Evolutionary conservation across 1,140 invertebrate genomes (phyloP), one percentile per base, ranked within the genome.

Genomic region (Apis laboriosa): DNA sequence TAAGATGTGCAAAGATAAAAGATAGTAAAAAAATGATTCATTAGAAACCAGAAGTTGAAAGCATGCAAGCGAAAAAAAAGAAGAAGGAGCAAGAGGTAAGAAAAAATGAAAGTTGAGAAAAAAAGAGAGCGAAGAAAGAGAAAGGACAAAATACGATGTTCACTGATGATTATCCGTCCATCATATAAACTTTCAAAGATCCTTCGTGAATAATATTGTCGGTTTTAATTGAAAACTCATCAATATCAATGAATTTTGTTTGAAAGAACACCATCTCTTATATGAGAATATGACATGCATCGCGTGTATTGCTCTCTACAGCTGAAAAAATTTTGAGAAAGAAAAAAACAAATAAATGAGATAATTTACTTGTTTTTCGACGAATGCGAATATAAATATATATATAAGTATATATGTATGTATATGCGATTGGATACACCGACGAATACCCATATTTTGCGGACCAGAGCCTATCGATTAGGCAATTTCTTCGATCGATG

Each of bases 381-480:
- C n/a, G 12, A 12, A 61, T 19, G n/a, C 28, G 63, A 34, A 67
- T 34, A 74, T 72, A 64, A 1, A 15, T 28, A 64, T 64, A 1
- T 43, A 43, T 43, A 70, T 63, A 43, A 24, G 1, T 24, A 24
- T 63, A 13, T 13, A 15, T 61, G n/a, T 63, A 49, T 74, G 68
- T 61, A 58, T 58, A 77, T 55, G 60, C 49, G 64, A 55, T 73
- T 28, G 53, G 55, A 79, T 68, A 79, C 61, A 68, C 55, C 49
- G 76, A 87, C 73, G 67, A 77, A 88, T 68, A 70, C 58, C 70
- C 28, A 88, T 13, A 78, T 78, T 89, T 78, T 86, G 88, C 85
- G 88, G 88, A 89, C 88, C 88, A 89, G 81, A 90, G 88, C 88
- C 88, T 89, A 89, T 64, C 86, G 84, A 90, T 88, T 84, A 85